Conservation (phyloP, 2,113 vertebrate species). For the Gadus macrocephalus region DNA sequence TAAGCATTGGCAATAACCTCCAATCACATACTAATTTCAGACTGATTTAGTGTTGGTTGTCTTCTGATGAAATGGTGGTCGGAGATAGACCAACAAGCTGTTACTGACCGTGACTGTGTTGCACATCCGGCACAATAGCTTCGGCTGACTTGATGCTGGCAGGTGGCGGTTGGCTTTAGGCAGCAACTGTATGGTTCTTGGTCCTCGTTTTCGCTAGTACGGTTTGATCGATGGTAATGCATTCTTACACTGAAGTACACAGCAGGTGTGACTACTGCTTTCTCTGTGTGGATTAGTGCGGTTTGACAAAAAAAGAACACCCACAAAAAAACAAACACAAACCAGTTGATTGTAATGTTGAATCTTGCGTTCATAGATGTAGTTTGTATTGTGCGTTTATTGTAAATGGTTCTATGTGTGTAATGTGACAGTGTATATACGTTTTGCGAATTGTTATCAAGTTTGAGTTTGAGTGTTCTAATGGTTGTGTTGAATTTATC, state of each 20-base stretch:
- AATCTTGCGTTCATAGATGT: slow-evolving; percentile 73
- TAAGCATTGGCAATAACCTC: too few relatives aligned
- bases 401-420: slow-evolving; percentile 73
- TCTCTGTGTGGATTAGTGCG: slow-evolving; percentile 60
- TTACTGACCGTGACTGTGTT: slow-evolving; percentile 16
- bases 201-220: too few relatives aligned
- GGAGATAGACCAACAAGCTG: slow-evolving; percentile 2
- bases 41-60: too few relatives aligned
- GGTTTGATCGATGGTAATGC: slow-evolving; percentile 27
- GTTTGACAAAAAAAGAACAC: slow-evolving; percentile 46
- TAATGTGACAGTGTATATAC: slow-evolving; percentile 77
- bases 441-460: slow-evolving; percentile 69
- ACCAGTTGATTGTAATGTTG: slow-evolving; percentile 48
- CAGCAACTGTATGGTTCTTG: slow-evolving; percentile 3
- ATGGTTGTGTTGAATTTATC: slow-evolving; percentile 60
- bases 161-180: neutral
- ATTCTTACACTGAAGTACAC: slow-evolving; percentile 68
- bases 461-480: slow-evolving; percentile 62
- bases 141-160: too few relatives aligned
- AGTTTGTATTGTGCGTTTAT: slow-evolving; percentile 80
- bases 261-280: slow-evolving; percentile 62
- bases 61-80: slow-evolving; percentile 33
- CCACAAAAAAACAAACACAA: slow-evolving; percentile 28
- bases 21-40: too few relatives aligned
- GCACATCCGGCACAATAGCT: neutral